A percentile compares a stretch with the other conserved stretches of the same genome.
Evolutionary conservation across 2,888 invertebrate genomes (phyloP).

Genomic region (Eristalis intricaria): DNA sequence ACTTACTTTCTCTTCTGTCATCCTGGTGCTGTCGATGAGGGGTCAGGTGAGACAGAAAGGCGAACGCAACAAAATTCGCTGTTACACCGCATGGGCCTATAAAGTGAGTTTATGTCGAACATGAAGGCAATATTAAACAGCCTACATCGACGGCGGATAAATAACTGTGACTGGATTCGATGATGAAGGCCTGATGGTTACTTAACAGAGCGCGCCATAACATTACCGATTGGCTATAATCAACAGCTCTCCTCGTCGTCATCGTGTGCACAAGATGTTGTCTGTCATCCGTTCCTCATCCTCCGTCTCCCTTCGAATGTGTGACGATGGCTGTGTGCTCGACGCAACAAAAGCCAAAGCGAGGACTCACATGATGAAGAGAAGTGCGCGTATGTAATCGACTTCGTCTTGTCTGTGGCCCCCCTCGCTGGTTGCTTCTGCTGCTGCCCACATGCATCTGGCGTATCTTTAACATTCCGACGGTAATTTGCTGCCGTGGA

Average conservation of each 20-base stretch:
- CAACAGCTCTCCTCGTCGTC: conserved; percentile 26
- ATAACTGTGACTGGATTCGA: conserved; percentile 28
- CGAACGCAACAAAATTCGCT: not conserved
- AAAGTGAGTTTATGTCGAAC: not conserved
- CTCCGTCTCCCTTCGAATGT: not conserved
- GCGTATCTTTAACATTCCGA: conserved; percentile 33
- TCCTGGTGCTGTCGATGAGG: no score
- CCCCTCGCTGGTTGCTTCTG: no score
- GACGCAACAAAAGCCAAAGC: not conserved
- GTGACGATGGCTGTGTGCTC: not conserved
- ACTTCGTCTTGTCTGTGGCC: not conserved
- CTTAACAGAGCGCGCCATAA: conserved; percentile 45
- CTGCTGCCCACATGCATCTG: conserved; percentile 22
- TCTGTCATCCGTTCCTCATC: not conserved
- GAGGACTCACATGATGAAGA: not conserved
- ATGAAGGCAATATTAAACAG: not conserved
- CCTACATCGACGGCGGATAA: not conserved
- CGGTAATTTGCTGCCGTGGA: conserved; percentile 26
- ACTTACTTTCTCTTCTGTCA: no score
- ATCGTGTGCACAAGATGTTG: not conserved
- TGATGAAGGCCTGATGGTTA: conserved; percentile 32
- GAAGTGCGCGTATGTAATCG: not conserved
- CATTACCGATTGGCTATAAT: conserved; percentile 42
- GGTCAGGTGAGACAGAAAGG: not conserved
- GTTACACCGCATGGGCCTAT: not conserved